A percentile compares a stretch with the other conserved stretches of the same genome.
phyloP scores from a whole-genome alignment of 2,113 vertebrate genomes.

The Morone chrysops region DNA sequence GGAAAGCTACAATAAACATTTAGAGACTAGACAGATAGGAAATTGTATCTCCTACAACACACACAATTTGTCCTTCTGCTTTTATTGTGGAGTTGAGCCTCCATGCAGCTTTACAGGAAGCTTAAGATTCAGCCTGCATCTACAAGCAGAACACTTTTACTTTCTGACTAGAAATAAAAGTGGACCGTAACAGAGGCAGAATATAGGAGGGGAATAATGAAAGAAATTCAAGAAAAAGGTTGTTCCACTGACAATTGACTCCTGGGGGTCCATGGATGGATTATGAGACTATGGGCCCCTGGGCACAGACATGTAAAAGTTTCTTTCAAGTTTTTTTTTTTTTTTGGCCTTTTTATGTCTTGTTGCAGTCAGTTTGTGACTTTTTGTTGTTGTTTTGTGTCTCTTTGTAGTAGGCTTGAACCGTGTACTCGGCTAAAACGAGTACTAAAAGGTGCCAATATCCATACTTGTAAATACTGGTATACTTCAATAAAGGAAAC shows the following conservation, averaged over 20 bases:
- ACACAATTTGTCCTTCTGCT: constrained; percentile 30
- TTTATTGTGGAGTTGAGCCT: constrained; percentile 16
- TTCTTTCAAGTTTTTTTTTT: background rate
- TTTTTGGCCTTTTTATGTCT: background rate
- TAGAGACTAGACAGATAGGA: constrained; percentile 42
- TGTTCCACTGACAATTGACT: background rate
- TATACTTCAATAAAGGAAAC: too few species aligned
- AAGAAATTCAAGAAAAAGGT: background rate
- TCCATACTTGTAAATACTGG: too few species aligned
- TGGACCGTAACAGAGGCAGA: background rate
- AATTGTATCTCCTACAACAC: constrained; percentile 25
- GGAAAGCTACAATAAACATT: constrained; percentile 50
- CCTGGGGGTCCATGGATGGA: background rate
- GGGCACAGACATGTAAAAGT: background rate
- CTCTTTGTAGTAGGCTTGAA: background rate
- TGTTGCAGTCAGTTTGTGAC: background rate
- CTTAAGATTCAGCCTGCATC: constrained; percentile 29
- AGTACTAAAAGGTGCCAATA: too few species aligned
- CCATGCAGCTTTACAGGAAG: background rate
- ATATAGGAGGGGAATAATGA: background rate
- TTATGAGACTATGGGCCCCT: background rate
- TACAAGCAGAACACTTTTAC: constrained; percentile 2
- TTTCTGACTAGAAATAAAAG: constrained; percentile 1
- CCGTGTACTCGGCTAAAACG: too few species aligned
- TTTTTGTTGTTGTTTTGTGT: background rate